Percentiles rank a stretch among this genome's conserved stretches.
These are phyloP conservation scores for Phengaris alcon DNA, from an alignment of 2,888 invertebrate species.

Conservation along the genomic window DNA sequence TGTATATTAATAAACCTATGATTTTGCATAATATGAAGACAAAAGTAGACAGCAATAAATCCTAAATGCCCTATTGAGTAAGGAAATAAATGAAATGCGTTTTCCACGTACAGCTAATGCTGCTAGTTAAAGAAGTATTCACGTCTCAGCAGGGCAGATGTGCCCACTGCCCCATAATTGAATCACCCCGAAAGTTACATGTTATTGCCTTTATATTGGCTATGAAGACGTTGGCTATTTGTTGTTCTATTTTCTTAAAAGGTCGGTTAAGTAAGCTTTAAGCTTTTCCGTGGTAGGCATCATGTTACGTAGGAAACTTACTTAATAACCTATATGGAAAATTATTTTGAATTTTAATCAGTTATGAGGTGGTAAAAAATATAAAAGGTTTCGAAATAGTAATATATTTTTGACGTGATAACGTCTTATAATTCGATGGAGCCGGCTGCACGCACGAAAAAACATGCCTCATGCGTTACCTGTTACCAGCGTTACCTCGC, in stretches of 20 bases:
- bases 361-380: background rate
- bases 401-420: too few relatives aligned
- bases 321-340: too few relatives aligned
- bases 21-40: too few relatives aligned
- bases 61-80: background rate
- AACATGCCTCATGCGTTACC: too few relatives aligned
- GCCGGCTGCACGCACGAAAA: too few relatives aligned
- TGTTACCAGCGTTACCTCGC: too few relatives aligned
- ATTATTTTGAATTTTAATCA: background rate
- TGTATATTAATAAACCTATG: background rate
- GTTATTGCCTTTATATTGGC: slow-evolving; percentile 19
- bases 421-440: too few relatives aligned
- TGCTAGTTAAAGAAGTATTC: slow-evolving; percentile 6
- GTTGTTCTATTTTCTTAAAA: background rate
- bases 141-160: slow-evolving; percentile 5
- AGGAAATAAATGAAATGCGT: slow-evolving; percentile 13
- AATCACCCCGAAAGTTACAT: slow-evolving; percentile 20
- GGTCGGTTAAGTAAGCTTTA: background rate
- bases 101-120: slow-evolving; percentile 17
- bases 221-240: background rate
- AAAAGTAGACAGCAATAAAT: too few relatives aligned
- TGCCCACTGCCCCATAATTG: slow-evolving; percentile 20
- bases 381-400: too few relatives aligned
- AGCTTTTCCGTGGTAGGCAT: too few relatives aligned
- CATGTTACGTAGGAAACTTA: too few relatives aligned